Conservation (phyloP, 2,113 vertebrate species). For the Zapus hudsonius region DNA sequence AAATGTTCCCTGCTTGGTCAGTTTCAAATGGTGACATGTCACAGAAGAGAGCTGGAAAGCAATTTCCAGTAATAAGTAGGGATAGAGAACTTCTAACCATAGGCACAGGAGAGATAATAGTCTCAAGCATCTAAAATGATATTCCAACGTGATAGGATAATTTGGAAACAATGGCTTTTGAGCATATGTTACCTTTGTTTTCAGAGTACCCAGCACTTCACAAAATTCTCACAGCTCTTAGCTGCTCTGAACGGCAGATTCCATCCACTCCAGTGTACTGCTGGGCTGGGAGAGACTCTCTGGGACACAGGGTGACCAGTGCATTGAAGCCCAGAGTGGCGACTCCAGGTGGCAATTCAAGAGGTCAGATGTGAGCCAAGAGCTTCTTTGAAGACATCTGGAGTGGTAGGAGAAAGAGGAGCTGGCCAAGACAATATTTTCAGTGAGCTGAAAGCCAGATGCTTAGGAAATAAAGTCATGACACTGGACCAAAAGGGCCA, state of each 20-base stretch:
- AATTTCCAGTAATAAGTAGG: too few species aligned
- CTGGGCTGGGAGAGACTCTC: background rate
- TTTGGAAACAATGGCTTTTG: background rate
- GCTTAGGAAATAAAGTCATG: background rate
- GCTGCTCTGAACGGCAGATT: background rate
- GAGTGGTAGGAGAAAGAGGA: background rate
- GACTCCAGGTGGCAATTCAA: background rate
- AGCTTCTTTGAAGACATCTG: conserved; percentile 20
- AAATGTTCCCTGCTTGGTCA: background rate
- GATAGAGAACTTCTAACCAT: background rate
- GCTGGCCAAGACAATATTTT: background rate
- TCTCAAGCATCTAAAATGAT: background rate
- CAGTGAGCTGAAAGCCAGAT: background rate
- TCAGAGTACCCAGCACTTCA: background rate
- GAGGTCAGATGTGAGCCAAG: conserved; percentile 1
- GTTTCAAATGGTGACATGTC: background rate
- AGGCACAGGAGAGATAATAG: too few species aligned
- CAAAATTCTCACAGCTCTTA: background rate
- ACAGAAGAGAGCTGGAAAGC: background rate
- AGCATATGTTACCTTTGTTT: background rate
- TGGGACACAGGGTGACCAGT: background rate
- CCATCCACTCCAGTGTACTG: background rate
- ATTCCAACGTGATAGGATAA: background rate
- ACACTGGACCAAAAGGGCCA: background rate
- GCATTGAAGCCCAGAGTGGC: background rate